phyloP scores from a whole-genome alignment of 1,140 invertebrate species.

The Cydia splendana region DNA sequence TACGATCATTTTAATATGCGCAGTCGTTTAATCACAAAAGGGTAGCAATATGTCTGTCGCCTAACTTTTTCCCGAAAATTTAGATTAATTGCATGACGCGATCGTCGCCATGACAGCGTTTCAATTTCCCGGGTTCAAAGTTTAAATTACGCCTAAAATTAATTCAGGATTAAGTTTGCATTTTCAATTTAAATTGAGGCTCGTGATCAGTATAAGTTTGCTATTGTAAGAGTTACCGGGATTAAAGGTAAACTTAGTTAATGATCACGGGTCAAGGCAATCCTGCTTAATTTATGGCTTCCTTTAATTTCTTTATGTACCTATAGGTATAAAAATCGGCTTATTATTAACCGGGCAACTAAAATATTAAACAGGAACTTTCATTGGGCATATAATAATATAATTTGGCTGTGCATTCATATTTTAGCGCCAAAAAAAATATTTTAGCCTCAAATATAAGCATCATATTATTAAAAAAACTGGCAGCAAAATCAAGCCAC shows the following conservation, averaged over 20 bases:
- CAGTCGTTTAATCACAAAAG: neutral
- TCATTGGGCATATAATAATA: too few relatives aligned
- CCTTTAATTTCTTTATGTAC: too few relatives aligned
- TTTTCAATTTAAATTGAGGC: neutral
- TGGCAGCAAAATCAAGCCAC: too few relatives aligned
- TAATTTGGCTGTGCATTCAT: too few relatives aligned
- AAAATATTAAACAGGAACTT: too few relatives aligned
- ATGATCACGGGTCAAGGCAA: neutral
- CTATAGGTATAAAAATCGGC: too few relatives aligned
- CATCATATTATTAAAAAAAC: too few relatives aligned
- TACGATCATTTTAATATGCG: neutral
- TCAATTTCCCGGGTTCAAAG: slow-evolving; percentile 12
- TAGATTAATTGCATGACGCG: slow-evolving; percentile 9
- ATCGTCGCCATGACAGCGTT: slow-evolving; percentile 20
- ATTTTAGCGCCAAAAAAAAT: too few relatives aligned
- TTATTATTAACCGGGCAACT: too few relatives aligned
- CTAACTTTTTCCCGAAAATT: slow-evolving; percentile 10
- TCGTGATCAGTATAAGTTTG: neutral
- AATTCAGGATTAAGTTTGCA: slow-evolving; percentile 19
- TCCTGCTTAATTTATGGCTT: neutral
- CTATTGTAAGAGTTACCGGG: slow-evolving; percentile 2
- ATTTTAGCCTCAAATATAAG: too few relatives aligned
- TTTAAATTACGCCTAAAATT: slow-evolving; percentile 12
- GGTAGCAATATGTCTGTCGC: slow-evolving; percentile 4
- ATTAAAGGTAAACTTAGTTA: neutral